Evolutionary conservation across 2,797 vertebrate species (phyloP).

Genomic region (Parotocinclus haroldoi): DNA sequence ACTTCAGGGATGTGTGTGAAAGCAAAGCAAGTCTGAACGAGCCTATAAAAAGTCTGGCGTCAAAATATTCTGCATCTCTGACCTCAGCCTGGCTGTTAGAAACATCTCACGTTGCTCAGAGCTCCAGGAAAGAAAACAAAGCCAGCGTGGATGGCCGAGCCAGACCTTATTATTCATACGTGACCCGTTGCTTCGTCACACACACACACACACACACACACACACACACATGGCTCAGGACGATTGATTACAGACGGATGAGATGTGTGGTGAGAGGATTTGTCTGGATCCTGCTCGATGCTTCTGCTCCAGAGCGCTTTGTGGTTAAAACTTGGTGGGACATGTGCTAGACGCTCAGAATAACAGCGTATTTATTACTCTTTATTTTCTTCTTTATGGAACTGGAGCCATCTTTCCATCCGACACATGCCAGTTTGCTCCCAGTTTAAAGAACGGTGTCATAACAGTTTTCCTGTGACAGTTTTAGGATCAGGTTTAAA

Average conservation of each 20-base stretch:
- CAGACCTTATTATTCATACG: slow-evolving; percentile 20
- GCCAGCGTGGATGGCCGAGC: slow-evolving; percentile 11
- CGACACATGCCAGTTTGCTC: background rate
- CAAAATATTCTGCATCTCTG: slow-evolving; percentile 33
- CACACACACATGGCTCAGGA: background rate
- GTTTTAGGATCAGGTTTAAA: no score
- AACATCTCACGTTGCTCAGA: slow-evolving; percentile 1
- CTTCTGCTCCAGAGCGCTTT: background rate
- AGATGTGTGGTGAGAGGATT: slow-evolving; percentile 8
- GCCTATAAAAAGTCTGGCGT: slow-evolving; percentile 13
- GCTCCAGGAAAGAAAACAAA: slow-evolving; percentile 29
- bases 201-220: slow-evolving; percentile 12
- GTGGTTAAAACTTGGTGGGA: slow-evolving; percentile 14
- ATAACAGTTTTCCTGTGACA: no score
- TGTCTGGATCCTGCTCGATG: background rate
- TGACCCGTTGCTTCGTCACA: slow-evolving; percentile 2
- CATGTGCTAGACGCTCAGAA: slow-evolving; percentile 14
- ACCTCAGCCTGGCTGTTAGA: slow-evolving; percentile 6
- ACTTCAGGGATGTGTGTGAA: slow-evolving; percentile 13
- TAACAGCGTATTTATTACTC: slow-evolving; percentile 8
- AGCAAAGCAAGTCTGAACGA: background rate
- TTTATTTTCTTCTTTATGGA: background rate
- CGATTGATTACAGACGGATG: background rate
- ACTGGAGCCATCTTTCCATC: background rate
- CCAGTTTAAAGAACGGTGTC: no score